Evolutionary conservation across 1,140 invertebrate genomes (phyloP).

Genomic region (Neoseiulus cucumeris): DNA sequence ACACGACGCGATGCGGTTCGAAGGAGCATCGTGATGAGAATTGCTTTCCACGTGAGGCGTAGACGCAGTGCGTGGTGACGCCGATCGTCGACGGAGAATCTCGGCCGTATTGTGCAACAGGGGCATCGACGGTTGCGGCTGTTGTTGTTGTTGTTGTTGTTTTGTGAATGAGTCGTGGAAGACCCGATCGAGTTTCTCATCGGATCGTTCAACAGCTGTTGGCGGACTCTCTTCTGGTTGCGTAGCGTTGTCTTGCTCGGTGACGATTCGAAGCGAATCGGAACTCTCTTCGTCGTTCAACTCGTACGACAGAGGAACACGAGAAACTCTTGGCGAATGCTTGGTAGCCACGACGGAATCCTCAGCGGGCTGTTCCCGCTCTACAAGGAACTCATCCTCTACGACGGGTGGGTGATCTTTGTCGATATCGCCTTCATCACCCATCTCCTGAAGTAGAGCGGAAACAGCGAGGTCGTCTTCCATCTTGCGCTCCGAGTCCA

Average conservation of each 20-base stretch:
- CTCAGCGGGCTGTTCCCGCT: background rate
- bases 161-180: conserved; percentile 10
- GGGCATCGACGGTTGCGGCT: background rate
- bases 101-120: too few relatives aligned
- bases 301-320: background rate
- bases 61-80: background rate
- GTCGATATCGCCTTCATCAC: conserved; percentile 16
- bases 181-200: background rate
- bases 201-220: background rate
- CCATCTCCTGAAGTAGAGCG: conserved; percentile 23
- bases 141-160: conserved; percentile 2
- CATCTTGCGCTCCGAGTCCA: conserved; percentile 19
- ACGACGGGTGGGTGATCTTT: background rate
- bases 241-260: background rate
- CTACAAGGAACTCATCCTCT: background rate
- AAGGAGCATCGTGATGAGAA: too few relatives aligned
- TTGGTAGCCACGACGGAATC: background rate
- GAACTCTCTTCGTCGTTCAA: conserved; percentile 5
- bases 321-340: background rate
- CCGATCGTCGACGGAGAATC: background rate
- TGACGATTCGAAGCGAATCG: background rate
- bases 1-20: too few relatives aligned
- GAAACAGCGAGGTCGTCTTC: conserved; percentile 23
- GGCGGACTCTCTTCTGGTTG: background rate
- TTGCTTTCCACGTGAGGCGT: too few relatives aligned